Conservation (phyloP, 2,797 vertebrate species). For the Fringilla coelebs region DNA sequence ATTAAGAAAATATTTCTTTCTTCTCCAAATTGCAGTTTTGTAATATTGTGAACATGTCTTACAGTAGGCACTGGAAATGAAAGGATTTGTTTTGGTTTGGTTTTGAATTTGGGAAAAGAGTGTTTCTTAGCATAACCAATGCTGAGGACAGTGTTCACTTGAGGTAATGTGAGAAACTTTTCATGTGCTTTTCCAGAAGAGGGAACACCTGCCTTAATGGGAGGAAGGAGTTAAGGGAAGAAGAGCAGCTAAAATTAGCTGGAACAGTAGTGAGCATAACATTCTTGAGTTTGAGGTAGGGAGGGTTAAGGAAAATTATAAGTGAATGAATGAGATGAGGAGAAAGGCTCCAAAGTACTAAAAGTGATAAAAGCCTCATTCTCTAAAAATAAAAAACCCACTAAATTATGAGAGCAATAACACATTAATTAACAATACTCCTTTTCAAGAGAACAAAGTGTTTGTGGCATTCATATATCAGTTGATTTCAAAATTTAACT, state of each 20-base stretch:
- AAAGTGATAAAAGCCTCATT: not conserved
- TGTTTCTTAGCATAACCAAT: not conserved
- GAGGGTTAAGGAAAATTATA: not conserved
- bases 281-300: not conserved
- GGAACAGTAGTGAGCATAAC: not conserved
- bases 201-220: not conserved
- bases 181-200: not conserved
- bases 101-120: not conserved
- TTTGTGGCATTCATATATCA: not conserved
- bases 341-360: not conserved
- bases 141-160: not conserved
- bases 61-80: not conserved
- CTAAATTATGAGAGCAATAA: not conserved
- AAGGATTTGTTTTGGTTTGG: not conserved
- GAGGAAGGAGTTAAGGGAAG: slow-evolving; percentile 2
- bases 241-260: slow-evolving; percentile 5
- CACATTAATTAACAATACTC: not conserved
- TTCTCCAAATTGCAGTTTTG: not conserved
- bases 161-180: not conserved
- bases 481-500: not conserved
- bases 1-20: not conserved
- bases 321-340: not conserved
- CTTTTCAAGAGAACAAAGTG: not conserved
- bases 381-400: not conserved
- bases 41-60: not conserved